phyloP scores from a whole-genome alignment of 2,888 invertebrate species.

The Prenolepis imparis region DNA sequence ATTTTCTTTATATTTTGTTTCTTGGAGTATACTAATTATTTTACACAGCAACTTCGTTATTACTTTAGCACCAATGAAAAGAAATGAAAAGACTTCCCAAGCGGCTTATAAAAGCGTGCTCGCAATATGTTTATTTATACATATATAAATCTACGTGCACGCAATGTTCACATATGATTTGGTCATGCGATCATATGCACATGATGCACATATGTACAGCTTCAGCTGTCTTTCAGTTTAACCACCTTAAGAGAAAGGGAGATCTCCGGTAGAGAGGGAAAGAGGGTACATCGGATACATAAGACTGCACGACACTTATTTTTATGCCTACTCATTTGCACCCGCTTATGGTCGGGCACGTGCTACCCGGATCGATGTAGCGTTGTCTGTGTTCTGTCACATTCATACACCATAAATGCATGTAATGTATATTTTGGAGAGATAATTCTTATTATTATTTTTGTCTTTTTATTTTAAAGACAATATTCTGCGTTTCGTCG shows the following conservation, averaged over 20 bases:
- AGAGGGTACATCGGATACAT: slow-evolving; percentile 19
- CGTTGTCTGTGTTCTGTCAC: slow-evolving; percentile 35
- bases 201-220: slow-evolving; percentile 54
- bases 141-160: slow-evolving; percentile 26
- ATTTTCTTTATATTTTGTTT: neutral
- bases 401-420: slow-evolving; percentile 26
- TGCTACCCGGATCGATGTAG: slow-evolving; percentile 74
- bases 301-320: slow-evolving; percentile 74
- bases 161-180: slow-evolving; percentile 33
- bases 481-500: neutral
- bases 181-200: slow-evolving; percentile 5
- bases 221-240: slow-evolving; percentile 79
- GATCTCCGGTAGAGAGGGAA: slow-evolving; percentile 4
- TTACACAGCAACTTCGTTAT: neutral
- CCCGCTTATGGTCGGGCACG: slow-evolving; percentile 74
- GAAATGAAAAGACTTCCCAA: neutral
- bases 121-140: neutral
- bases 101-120: neutral
- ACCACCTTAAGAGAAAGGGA: slow-evolving; percentile 49
- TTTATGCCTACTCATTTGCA: slow-evolving; percentile 77
- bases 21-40: neutral
- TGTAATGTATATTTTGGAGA: neutral
- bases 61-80: neutral
- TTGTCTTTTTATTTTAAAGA: neutral
- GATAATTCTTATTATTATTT: slow-evolving; percentile 8